Evolutionary conservation across 2,113 vertebrate genomes (phyloP), one percentile per base, ranked within the genome.

Genomic region (Tenrec ecaudatus): DNA sequence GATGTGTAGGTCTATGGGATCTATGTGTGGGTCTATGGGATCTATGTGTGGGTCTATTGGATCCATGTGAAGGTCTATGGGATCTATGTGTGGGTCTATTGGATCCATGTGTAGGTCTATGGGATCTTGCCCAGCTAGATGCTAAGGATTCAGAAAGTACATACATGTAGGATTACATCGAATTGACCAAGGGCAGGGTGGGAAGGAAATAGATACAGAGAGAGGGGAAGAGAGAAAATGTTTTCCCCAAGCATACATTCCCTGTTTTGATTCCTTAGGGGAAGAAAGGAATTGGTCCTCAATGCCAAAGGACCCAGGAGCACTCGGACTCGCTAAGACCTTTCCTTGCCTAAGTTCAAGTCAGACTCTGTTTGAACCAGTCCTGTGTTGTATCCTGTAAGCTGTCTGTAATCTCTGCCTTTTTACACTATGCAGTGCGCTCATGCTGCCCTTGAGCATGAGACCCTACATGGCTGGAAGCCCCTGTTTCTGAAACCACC

Each of bases 111-210:
- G 58, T 60, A 20, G 20, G 15, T 20, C 20, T 20, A 60, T 17
- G 14, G 58, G 15, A 60, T 20, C 68, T 82, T 85, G 77, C 29
- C 23, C 29, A 78, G 36, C 47, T 31, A 31, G n/a, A 66, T 57
- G 53, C 25, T 12, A 31, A 90, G 86, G 43, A 80, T 40, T 92
- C 36, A 71, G 64, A 83, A 66, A 83, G 71, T 86, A 71, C 47
- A 73, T 86, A 71, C 47, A 73, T 88, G 6, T 60, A 81, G 91
- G 81, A 68, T 82, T 86, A 82, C 84, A 79, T 33, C 88, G 47
- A 91, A 78, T 38, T 92, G 47, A 92, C 69, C 23, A 57, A 73
- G 16, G 69, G 38, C 36, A 68, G 92, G 7, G 20, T 77, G 75
- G 78, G 88, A 75, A 66, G 8, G 38, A 86, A 88, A 81, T 86